A percentile compares a stretch with the other conserved stretches of the same genome.
These are phyloP conservation scores for Fistularia tabacaria DNA, from an alignment of 2,797 vertebrate species.

Conservation along the genomic window DNA sequence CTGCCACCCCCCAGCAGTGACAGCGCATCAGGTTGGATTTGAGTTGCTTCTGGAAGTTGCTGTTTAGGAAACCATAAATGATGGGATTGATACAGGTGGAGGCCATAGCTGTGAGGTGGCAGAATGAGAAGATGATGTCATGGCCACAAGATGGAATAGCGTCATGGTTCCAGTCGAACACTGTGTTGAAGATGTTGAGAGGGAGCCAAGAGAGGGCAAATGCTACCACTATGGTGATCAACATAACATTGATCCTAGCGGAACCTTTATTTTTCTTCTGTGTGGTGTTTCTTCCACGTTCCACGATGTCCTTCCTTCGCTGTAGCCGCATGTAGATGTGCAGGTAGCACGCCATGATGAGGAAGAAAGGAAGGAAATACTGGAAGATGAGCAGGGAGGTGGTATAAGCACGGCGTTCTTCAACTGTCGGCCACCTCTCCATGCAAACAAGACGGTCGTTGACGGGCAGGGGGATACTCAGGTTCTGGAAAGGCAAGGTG, in stretches of 20 bases:
- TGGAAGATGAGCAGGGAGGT: slow-evolving; percentile 81
- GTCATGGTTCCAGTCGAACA: slow-evolving; percentile 84
- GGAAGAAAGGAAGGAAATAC: slow-evolving; percentile 76
- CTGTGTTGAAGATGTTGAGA: slow-evolving; percentile 79
- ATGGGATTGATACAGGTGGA: slow-evolving; percentile 84
- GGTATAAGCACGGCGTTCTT: slow-evolving; percentile 75
- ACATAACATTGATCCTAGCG: slow-evolving; percentile 77
- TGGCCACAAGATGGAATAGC: slow-evolving; percentile 74
- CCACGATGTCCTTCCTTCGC: slow-evolving; percentile 79
- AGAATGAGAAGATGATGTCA: slow-evolving; percentile 81
- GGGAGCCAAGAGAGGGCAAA: slow-evolving; percentile 83
- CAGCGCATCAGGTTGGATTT: slow-evolving; percentile 76
- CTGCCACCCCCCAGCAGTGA: slow-evolving; percentile 72
- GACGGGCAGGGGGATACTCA: slow-evolving; percentile 64
- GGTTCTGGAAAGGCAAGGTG: slow-evolving; percentile 70
- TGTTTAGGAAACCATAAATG: slow-evolving; percentile 86
- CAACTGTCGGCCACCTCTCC: slow-evolving; percentile 75
- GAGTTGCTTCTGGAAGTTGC: slow-evolving; percentile 84
- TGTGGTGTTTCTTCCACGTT: slow-evolving; percentile 67
- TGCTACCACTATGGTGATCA: slow-evolving; percentile 76
- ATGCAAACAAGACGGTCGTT: slow-evolving; percentile 73
- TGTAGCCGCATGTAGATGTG: slow-evolving; percentile 80
- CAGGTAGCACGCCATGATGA: slow-evolving; percentile 79
- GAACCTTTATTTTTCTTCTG: slow-evolving; percentile 72
- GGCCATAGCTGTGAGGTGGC: slow-evolving; percentile 81